Evolutionary conservation across 1,140 invertebrate species (phyloP), one percentile per base, ranked within the genome.

Genomic region (Calycopis cecrops): DNA sequence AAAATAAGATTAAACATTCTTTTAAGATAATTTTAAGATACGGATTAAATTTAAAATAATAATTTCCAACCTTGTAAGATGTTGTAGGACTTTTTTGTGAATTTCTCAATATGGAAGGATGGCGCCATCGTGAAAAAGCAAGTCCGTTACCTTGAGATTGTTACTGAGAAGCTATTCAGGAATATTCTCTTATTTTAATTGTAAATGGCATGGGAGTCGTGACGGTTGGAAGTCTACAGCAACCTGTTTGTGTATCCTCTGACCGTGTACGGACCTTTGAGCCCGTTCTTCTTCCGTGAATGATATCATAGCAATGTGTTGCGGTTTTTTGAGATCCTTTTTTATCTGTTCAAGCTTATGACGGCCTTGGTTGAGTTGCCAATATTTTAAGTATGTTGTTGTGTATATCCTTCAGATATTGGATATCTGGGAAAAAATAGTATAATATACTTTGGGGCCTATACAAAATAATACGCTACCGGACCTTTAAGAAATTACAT

Each of bases 161-260:
- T 28, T 28, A 28, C 21, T 28, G 40, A 44, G 8, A 37, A 10
- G 12, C 12, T 9, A 16, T 42, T 16, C 12, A 16, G 16, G 14
- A 16, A 16, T 44, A 28, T 28, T 28, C 21, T 2, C 14, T 44
- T 44, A 16, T 44, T 9, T 16, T 44, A n/a, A 10, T 4, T 9
- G 35, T 9, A 37, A 1, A 37, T 37, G 2, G 14, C 16, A 44
- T 44, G 14, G 14, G 40, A 44, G 17, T 17, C 40, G 40, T 44
- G 40, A 44, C 9, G 12, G 40, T 44, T 44, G 40, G 17, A 44
- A 44, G 40, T 14, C 12, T 44, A 44, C 6, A 28, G 40, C 9
- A 16, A 44, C 40, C 40, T 16, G 40, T 44, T 44, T 44, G 40
- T 40, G 16, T 44, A 44, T 44, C 40, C 40, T 44, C 40, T 14